Conservation (phyloP, 2,113 vertebrate species). For the Nesogale talazaci region DNA sequence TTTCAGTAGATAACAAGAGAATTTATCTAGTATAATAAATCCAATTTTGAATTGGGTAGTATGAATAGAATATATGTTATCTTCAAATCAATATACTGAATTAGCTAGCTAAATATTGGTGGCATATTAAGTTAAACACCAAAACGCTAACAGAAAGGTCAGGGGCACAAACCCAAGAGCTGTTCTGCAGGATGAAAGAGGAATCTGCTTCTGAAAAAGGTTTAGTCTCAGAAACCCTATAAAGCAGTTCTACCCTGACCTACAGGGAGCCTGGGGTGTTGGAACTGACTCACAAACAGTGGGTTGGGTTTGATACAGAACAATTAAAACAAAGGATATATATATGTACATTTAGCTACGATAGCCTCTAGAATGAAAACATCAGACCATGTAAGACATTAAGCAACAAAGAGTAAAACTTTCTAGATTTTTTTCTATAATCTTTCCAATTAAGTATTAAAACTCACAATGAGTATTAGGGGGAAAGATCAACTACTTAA, state of each 20-base stretch:
- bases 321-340: too few relatives aligned
- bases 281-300: too few relatives aligned
- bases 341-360: neutral
- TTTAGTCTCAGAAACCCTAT: too few relatives aligned
- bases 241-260: too few relatives aligned
- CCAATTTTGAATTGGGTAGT: neutral
- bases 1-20: constrained; percentile 30
- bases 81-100: neutral
- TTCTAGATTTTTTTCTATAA: constrained; percentile 34
- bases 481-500: neutral
- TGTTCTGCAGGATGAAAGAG: too few relatives aligned
- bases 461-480: neutral
- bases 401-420: neutral
- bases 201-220: too few relatives aligned
- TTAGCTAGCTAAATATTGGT: neutral
- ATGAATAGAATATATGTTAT: neutral
- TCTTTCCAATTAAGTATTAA: constrained; percentile 19
- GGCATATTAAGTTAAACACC: too few relatives aligned
- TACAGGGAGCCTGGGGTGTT: too few relatives aligned
- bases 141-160: too few relatives aligned
- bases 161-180: too few relatives aligned
- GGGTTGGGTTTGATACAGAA: too few relatives aligned
- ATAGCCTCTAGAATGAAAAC: neutral
- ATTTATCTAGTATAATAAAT: neutral
- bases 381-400: neutral